A percentile compares a stretch with the other conserved stretches of the same genome.
Conservation (phyloP, 2,113 vertebrate genomes). For the Opisthocomus hoazin region DNA sequence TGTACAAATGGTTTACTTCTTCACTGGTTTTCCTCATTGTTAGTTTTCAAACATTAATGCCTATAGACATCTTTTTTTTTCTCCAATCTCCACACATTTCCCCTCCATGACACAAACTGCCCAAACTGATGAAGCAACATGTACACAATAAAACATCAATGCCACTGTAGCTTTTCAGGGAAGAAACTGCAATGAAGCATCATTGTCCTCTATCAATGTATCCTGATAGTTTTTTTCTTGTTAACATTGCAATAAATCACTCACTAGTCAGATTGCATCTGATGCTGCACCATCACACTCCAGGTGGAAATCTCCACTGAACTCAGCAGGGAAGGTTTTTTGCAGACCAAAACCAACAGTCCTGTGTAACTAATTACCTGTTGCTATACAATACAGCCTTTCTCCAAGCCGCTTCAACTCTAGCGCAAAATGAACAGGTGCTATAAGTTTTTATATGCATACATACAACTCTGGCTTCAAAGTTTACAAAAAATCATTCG, state of each 20-base stretch:
- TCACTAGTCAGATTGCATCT: neutral
- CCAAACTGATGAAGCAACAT: constrained; percentile 6
- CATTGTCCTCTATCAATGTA: neutral
- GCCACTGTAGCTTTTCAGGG: neutral
- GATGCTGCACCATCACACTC: neutral
- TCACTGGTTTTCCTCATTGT: neutral
- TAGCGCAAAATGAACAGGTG: neutral
- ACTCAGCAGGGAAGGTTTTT: neutral
- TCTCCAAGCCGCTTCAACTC: neutral
- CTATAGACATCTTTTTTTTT: too few species aligned
- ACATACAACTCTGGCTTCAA: neutral
- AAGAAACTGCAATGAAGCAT: constrained; percentile 11
- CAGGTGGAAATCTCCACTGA: neutral
- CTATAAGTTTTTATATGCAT: neutral
- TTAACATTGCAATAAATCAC: constrained; percentile 11
- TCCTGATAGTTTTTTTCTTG: neutral
- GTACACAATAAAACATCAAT: neutral
- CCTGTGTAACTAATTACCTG: neutral
- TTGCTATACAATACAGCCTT: accelerated
- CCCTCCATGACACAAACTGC: neutral
- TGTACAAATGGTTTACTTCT: neutral
- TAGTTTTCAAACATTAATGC: too few species aligned
- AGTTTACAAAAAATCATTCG: neutral
- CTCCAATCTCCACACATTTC: neutral
- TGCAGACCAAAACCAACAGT: neutral